Conservation (phyloP, 2,888 invertebrate genomes). For the Netelia fuscicornis region DNA sequence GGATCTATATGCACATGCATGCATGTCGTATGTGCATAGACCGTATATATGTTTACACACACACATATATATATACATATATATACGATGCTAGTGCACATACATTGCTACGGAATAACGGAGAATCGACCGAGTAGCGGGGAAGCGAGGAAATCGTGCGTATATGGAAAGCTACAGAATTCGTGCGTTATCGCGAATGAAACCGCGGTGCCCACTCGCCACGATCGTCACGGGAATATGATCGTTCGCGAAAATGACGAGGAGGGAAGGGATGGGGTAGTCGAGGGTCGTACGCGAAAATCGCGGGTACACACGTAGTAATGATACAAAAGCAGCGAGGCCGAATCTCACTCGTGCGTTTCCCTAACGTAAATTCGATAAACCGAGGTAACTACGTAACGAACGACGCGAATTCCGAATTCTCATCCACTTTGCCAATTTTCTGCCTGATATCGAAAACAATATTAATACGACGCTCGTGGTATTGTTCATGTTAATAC, state of each 20-base stretch:
- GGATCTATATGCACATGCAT: background rate
- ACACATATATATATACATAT: conserved; percentile 4
- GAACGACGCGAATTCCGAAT: conserved; percentile 3
- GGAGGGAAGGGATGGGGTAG: background rate
- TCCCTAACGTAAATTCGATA: conserved; percentile 65
- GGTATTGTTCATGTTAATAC: conserved; percentile 62
- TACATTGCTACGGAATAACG: background rate
- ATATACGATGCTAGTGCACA: background rate
- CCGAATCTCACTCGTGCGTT: background rate
- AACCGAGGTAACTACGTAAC: conserved; percentile 34
- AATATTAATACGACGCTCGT: conserved; percentile 59
- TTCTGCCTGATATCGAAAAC: conserved; percentile 49
- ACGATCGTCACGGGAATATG: conserved; percentile 43
- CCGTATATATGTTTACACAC: background rate
- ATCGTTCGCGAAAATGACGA: conserved; percentile 58
- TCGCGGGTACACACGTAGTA: conserved; percentile 18
- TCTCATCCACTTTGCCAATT: conserved; percentile 60
- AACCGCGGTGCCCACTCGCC: conserved; percentile 17
- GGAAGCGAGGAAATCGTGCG: conserved; percentile 50
- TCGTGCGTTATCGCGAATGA: conserved; percentile 67
- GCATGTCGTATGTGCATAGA: background rate
- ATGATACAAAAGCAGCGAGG: conserved; percentile 21
- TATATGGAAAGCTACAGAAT: conserved; percentile 13
- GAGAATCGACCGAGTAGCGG: background rate
- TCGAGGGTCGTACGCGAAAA: conserved; percentile 28